phyloP scores from a whole-genome alignment of 2,113 vertebrate genomes.

The Garra rufa region DNA sequence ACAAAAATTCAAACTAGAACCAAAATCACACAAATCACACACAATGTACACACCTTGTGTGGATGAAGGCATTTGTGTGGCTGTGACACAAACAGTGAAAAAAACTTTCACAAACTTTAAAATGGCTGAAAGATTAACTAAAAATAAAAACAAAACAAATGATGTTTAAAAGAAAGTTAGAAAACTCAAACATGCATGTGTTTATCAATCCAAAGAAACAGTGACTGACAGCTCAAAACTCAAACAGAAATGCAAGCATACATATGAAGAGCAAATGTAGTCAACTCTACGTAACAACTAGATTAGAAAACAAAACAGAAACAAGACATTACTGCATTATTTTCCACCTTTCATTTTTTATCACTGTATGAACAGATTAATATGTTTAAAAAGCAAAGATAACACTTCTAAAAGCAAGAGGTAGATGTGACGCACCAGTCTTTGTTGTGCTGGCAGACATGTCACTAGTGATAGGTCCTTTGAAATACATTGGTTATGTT shows the following conservation, averaged over 20 bases:
- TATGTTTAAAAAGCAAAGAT: constrained; percentile 1
- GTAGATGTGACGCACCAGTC: constrained; percentile 64
- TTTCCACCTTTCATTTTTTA: background rate
- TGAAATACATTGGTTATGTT: constrained; percentile 59
- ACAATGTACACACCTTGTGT: constrained; percentile 41
- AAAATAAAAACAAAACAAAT: background rate
- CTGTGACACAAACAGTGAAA: constrained; percentile 16
- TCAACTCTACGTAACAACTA: background rate
- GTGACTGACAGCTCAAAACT: background rate
- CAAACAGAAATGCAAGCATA: constrained; percentile 27
- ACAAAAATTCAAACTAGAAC: background rate
- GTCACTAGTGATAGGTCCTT: constrained; percentile 68
- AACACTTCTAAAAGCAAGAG: constrained; percentile 1
- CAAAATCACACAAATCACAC: constrained; percentile 26
- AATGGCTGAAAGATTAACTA: background rate
- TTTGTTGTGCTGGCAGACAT: constrained; percentile 60
- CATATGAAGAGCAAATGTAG: background rate
- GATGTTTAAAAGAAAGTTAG: background rate
- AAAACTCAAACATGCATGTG: background rate
- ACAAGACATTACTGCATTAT: background rate
- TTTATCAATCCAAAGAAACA: background rate
- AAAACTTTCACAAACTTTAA: background rate
- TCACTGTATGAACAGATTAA: background rate
- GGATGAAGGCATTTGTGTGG: constrained; percentile 19
- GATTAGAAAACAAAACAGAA: constrained; percentile 22